Conservation (phyloP, 2,797 vertebrate species). For the Uromys caudimaculatus region DNA sequence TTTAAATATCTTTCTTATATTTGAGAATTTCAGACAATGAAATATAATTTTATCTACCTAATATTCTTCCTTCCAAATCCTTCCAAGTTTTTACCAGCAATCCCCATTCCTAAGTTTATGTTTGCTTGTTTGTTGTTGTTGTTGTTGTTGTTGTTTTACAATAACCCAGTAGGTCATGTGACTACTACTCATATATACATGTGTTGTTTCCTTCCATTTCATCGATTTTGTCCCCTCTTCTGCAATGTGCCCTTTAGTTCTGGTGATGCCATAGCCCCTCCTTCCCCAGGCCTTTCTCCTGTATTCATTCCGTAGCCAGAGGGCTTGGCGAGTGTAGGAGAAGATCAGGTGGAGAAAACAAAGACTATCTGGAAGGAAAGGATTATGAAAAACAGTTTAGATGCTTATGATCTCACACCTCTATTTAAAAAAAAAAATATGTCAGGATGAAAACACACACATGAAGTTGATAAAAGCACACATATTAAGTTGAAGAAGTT, state of each 20-base stretch:
- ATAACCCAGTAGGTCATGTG: too few relatives aligned
- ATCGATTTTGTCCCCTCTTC: too few relatives aligned
- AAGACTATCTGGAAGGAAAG: neutral
- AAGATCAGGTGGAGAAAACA: neutral
- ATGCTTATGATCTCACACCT: neutral
- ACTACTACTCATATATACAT: too few relatives aligned
- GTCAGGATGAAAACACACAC: too few relatives aligned
- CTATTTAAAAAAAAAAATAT: neutral
- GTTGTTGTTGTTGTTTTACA: neutral
- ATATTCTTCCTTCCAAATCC: neutral
- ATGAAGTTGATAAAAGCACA: neutral
- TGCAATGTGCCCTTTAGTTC: too few relatives aligned
- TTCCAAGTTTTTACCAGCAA: too few relatives aligned
- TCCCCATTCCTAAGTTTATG: too few relatives aligned
- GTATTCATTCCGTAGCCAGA: neutral
- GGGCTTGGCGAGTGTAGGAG: neutral
- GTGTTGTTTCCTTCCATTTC: too few relatives aligned
- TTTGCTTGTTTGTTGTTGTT: too few relatives aligned
- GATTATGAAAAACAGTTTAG: neutral
- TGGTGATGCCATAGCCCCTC: too few relatives aligned
- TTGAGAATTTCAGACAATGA: neutral
- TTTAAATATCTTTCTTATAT: neutral
- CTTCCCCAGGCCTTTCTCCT: too few relatives aligned
- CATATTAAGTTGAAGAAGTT: neutral
- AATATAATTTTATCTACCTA: neutral